phyloP scores from a whole-genome alignment of 1,140 invertebrate species.

The Drosophila sproati region DNA sequence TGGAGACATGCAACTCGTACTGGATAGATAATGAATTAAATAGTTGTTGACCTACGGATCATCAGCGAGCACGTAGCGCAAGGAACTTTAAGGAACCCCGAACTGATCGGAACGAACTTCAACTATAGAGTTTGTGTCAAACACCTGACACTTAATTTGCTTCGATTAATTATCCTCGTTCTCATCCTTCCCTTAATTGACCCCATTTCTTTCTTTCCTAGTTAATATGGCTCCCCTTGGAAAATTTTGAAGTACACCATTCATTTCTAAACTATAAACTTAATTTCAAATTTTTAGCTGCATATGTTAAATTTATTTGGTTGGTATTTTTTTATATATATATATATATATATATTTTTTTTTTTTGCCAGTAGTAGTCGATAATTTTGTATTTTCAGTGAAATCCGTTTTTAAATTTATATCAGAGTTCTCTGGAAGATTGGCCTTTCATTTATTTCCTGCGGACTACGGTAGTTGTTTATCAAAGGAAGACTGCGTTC shows the following conservation, averaged over 20 bases:
- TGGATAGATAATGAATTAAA: too few species aligned
- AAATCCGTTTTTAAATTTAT: background rate
- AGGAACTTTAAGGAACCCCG: too few species aligned
- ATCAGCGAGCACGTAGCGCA: too few species aligned
- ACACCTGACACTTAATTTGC: too few species aligned
- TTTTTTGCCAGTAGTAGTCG: background rate
- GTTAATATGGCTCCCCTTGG: conserved; percentile 36
- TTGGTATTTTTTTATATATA: background rate
- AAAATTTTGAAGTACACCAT: conserved; percentile 34
- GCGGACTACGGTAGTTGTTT: conserved; percentile 64
- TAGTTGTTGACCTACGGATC: too few species aligned
- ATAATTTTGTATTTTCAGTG: background rate
- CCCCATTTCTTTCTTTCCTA: conserved; percentile 39
- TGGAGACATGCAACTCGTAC: too few species aligned
- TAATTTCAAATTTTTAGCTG: conserved; percentile 1
- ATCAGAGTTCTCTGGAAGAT: conserved; percentile 85
- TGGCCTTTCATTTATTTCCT: conserved; percentile 86
- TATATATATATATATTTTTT: background rate
- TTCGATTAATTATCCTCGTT: too few species aligned
- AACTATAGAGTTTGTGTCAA: too few species aligned
- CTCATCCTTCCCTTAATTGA: too few species aligned
- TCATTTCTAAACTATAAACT: conserved; percentile 28
- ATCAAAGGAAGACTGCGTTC: conserved; percentile 34
- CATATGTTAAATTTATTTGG: conserved; percentile 27
- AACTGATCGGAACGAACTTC: too few species aligned